Conservation (phyloP, 2,888 invertebrate species). For the Rhingia campestris region DNA sequence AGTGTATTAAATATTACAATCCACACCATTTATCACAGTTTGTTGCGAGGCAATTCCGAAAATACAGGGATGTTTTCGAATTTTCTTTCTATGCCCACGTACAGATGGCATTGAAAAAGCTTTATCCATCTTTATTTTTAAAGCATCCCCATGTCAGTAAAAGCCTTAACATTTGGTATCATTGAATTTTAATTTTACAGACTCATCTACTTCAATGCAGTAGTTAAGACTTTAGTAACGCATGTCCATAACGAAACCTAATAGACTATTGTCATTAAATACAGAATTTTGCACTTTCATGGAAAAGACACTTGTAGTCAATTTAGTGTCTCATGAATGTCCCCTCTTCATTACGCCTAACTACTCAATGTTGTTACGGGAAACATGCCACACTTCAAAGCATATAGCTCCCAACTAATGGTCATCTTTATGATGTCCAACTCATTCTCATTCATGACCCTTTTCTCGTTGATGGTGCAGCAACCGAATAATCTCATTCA, state of each 20-base stretch:
- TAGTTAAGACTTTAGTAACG: no score
- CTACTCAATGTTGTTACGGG: not conserved
- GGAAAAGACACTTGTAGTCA: not conserved
- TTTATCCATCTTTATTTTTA: not conserved
- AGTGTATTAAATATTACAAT: not conserved
- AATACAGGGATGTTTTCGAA: not conserved
- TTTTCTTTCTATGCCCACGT: not conserved
- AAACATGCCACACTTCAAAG: conserved; percentile 31
- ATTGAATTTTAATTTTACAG: no score
- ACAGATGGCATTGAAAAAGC: not conserved
- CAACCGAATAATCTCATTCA: conserved; percentile 46
- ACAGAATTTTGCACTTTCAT: not conserved
- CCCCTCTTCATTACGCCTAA: not conserved
- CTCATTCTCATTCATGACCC: conserved; percentile 51
- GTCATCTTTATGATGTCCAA: conserved; percentile 34
- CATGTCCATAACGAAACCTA: no score
- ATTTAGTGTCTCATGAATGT: not conserved
- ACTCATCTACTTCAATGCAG: no score
- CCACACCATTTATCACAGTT: not conserved
- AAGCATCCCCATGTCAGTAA: no score
- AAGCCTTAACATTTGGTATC: no score
- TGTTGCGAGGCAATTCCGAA: not conserved
- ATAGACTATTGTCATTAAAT: no score
- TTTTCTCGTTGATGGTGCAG: conserved; percentile 21
- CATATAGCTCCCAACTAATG: conserved; percentile 37